A percentile compares a stretch with the other conserved stretches of the same genome.
Conservation (phyloP, 1,140 invertebrate species). For the Coelopa frigida region DNA sequence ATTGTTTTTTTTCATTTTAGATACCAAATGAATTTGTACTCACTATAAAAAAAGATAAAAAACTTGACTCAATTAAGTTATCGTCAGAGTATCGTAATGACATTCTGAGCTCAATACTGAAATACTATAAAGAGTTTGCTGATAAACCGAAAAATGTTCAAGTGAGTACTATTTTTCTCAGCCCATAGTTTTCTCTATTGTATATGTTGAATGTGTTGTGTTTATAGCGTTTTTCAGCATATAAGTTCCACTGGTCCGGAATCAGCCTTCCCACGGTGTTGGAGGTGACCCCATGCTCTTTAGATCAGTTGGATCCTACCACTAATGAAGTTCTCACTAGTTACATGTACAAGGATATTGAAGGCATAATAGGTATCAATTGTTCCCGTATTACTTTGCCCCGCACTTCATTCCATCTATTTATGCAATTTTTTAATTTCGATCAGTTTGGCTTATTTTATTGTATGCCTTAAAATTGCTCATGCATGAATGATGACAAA, state of each 20-base stretch:
- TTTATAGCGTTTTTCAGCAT: constrained; percentile 75
- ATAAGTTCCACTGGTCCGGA: constrained; percentile 95
- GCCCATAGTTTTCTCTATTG: background rate
- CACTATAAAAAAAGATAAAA: constrained; percentile 81
- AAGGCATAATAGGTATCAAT: constrained; percentile 55
- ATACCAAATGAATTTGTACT: constrained; percentile 71
- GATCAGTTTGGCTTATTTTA: too few relatives aligned
- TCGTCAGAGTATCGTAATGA: constrained; percentile 92
- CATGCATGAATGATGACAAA: too few relatives aligned
- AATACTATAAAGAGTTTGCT: constrained; percentile 68
- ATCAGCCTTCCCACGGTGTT: constrained; percentile 77
- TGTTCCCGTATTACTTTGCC: background rate
- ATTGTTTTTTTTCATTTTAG: constrained; percentile 21
- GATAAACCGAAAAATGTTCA: constrained; percentile 68
- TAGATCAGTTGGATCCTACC: constrained; percentile 84
- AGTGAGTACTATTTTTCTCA: constrained; percentile 47
- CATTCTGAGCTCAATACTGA: constrained; percentile 85
- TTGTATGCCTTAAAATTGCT: too few relatives aligned
- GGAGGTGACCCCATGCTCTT: constrained; percentile 79
- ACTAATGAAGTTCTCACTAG: constrained; percentile 72
- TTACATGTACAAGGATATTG: constrained; percentile 91
- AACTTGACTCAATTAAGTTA: constrained; percentile 92
- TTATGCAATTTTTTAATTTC: too few relatives aligned
- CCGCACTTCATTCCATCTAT: background rate
- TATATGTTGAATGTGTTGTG: background rate